These are phyloP conservation scores for Slavum lentiscoides DNA, from an alignment of 2,888 invertebrate species.

Conservation along the genomic window DNA sequence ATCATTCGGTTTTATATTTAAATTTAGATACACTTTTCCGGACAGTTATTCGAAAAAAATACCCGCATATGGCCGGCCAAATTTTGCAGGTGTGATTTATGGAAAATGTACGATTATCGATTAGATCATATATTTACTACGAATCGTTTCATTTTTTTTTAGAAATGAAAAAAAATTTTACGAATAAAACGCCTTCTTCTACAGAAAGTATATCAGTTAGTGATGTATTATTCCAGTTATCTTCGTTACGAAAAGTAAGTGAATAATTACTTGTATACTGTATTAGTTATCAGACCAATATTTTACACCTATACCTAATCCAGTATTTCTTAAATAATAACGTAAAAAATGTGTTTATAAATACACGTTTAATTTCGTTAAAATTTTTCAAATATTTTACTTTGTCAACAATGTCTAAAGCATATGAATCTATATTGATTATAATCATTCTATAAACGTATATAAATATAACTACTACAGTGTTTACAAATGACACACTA, in stretches of 20 bases:
- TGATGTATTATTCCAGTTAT: conserved; percentile 47
- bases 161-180: conserved; percentile 42
- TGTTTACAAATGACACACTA: background rate
- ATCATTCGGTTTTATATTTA: background rate
- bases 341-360: background rate
- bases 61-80: conserved; percentile 24
- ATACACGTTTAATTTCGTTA: background rate
- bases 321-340: no score
- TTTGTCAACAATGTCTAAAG: background rate
- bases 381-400: background rate
- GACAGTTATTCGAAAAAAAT: conserved; percentile 27
- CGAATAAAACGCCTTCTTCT: conserved; percentile 7
- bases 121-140: background rate
- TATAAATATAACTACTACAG: no score
- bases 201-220: conserved; percentile 43
- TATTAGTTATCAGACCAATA: no score
- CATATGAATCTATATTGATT: no score
- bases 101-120: background rate
- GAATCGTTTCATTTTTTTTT: background rate
- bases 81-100: conserved; percentile 42
- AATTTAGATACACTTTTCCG: conserved; percentile 1
- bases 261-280: background rate
- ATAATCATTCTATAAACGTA: no score
- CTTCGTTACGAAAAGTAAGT: conserved; percentile 46
- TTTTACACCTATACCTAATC: background rate